Percentiles rank a stretch among this genome's conserved stretches.
Evolutionary conservation across 2,113 vertebrate species (phyloP).

Genomic region (Anarrhichthys ocellatus): DNA sequence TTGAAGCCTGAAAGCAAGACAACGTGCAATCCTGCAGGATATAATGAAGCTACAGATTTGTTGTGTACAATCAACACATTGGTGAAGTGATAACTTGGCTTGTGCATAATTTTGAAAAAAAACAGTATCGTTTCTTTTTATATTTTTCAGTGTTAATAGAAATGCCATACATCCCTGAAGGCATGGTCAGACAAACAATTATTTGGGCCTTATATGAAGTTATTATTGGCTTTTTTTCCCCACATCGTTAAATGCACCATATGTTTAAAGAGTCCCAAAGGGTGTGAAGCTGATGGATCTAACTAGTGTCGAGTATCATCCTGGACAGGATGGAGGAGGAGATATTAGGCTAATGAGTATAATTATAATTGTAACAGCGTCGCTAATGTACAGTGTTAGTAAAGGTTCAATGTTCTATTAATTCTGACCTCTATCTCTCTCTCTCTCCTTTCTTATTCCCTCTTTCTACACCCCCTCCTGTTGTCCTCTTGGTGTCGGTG

Average conservation of each 20-base stretch:
- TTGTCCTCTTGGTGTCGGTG: not conserved
- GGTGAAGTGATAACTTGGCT: not conserved
- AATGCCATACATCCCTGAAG: constrained; percentile 21
- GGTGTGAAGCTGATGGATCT: constrained; percentile 46
- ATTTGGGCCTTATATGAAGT: constrained; percentile 26
- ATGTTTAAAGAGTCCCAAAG: constrained; percentile 49
- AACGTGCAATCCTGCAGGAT: not conserved
- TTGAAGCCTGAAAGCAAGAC: not conserved
- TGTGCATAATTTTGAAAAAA: constrained; percentile 14
- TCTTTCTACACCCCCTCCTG: constrained; percentile 12
- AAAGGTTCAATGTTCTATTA: constrained; percentile 62
- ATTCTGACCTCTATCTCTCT: constrained; percentile 59
- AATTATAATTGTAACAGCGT: constrained; percentile 64
- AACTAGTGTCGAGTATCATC: constrained; percentile 46
- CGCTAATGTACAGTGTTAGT: constrained; percentile 58
- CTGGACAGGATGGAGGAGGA: constrained; percentile 43
- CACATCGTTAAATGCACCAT: constrained; percentile 57
- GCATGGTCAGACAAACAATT: constrained; percentile 45
- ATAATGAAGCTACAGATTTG: not conserved
- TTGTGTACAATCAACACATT: not conserved
- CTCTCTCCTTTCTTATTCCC: constrained; percentile 26
- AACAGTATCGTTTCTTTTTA: constrained; percentile 1
- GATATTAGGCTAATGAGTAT: constrained; percentile 69
- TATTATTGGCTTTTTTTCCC: constrained; percentile 17
- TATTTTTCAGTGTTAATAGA: constrained; percentile 24